Evolutionary conservation across 2,797 vertebrate species (phyloP), one percentile per base, ranked within the genome.

Genomic region (Pantherophis vulpinus): DNA sequence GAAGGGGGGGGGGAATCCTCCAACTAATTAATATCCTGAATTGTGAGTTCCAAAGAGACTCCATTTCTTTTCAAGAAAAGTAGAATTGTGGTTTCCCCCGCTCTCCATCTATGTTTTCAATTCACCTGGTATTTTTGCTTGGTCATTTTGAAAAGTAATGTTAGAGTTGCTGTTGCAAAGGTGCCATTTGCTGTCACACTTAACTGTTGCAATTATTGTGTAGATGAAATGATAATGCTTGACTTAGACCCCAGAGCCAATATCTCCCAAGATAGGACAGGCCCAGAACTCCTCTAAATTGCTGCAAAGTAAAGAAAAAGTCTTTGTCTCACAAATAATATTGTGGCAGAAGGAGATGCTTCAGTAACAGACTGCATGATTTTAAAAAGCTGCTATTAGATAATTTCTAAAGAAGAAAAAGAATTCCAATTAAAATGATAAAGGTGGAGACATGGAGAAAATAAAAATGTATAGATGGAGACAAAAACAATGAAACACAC

Each of bases 371-470:
- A 58, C 20, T 70, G 61, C 51, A 56, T 83, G 74, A 2, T 83
- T 47, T 83, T 47, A 83, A 83, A 83, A 83, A 83, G 37, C 74
- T 83, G 10, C 23, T 47, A 5, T 83, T 47, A 83, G 42, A 25
- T 47, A 74, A 25, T 32, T 61, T 92, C 61, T 37, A 12, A 61
- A 83, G 25, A 74, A 55, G 51, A 92, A 88, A 86, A 56, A 14
- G 1, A 60, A 90, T 90, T 87, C 60, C 32, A 37, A 91, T 60
- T 58, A 94, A 89, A 95, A 60, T 61, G 86, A 90, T 90, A 93
- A 91, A 94, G 90, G 94, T 88, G 92, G 88, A 93, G 74, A 37
- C 59, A 95, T 58, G 94, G 79, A 91, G 59, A 92, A 91, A 93
- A 0, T 1, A 2, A 92, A 70, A 90, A 92, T 0, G 3, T 47